These are phyloP conservation scores for Tragopan temminckii DNA, from an alignment of 2,797 vertebrate species.

Conservation along the genomic window DNA sequence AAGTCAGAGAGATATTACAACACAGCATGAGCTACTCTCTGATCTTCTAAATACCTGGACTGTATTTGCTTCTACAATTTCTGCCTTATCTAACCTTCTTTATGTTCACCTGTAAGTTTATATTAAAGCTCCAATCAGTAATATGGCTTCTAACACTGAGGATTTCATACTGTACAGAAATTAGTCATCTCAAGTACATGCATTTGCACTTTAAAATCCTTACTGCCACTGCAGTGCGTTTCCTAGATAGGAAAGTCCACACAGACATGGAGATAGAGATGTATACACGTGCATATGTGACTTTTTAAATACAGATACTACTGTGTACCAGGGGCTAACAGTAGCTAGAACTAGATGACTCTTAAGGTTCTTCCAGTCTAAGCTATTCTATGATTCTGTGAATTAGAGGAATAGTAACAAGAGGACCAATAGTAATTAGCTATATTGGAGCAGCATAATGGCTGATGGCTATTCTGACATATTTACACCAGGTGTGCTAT, in stretches of 20 bases:
- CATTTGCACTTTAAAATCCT: slow-evolving; percentile 60
- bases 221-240: background rate
- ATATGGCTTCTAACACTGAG: slow-evolving; percentile 45
- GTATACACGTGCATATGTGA: fast-evolving
- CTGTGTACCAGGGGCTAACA: fast-evolving
- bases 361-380: background rate
- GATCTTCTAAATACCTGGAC: slow-evolving; percentile 77
- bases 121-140: slow-evolving; percentile 62
- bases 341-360: background rate
- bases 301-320: background rate
- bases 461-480: background rate
- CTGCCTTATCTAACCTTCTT: slow-evolving; percentile 71
- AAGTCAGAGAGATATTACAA: slow-evolving; percentile 60
- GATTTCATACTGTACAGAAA: slow-evolving; percentile 65
- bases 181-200: slow-evolving; percentile 40
- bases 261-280: background rate
- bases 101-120: slow-evolving; percentile 70
- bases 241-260: background rate
- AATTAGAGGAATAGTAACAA: background rate
- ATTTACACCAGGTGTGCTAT: background rate
- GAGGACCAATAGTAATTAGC: background rate
- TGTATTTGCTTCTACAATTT: slow-evolving; percentile 71
- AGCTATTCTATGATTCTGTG: background rate
- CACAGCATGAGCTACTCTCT: slow-evolving; percentile 69
- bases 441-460: background rate